A percentile compares a stretch with the other conserved stretches of the same genome.
Conservation (phyloP, 1,140 invertebrate species). For the Lordiphosa stackelbergi region DNA sequence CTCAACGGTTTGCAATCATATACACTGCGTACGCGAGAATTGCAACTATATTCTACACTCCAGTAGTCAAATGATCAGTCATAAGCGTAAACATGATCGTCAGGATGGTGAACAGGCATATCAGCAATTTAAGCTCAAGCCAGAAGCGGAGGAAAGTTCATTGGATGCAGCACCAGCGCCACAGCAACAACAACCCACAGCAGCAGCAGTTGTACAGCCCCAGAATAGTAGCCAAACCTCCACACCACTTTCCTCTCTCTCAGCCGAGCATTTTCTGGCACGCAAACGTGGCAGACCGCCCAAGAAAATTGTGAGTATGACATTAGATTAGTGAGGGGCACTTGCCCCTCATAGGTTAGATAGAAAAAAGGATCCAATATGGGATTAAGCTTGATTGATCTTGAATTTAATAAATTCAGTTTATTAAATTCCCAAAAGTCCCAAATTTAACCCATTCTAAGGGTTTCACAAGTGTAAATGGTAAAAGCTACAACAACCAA, state of each 20-base stretch:
- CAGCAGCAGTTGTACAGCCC: background rate
- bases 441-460: no score
- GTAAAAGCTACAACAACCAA: no score
- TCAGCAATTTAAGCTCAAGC: constrained; percentile 83
- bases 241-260: constrained; percentile 67
- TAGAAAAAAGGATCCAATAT: no score
- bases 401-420: no score
- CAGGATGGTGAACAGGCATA: constrained; percentile 92
- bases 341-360: no score
- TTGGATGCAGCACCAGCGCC: constrained; percentile 26
- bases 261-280: constrained; percentile 69
- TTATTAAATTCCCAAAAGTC: no score
- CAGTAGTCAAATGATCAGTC: constrained; percentile 97
- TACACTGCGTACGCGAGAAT: constrained; percentile 96
- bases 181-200: constrained; percentile 5
- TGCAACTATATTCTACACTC: constrained; percentile 98
- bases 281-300: constrained; percentile 71
- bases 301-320: constrained; percentile 70
- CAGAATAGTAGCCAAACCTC: constrained; percentile 34
- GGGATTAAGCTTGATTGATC: no score
- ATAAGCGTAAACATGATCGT: constrained; percentile 97
- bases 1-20: constrained; percentile 97
- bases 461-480: no score
- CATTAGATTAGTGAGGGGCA: no score
- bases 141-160: constrained; percentile 43